Percentiles rank a stretch among this genome's conserved stretches.
Conservation (phyloP, 2,113 vertebrate genomes). For the Mustela nigripes region DNA sequence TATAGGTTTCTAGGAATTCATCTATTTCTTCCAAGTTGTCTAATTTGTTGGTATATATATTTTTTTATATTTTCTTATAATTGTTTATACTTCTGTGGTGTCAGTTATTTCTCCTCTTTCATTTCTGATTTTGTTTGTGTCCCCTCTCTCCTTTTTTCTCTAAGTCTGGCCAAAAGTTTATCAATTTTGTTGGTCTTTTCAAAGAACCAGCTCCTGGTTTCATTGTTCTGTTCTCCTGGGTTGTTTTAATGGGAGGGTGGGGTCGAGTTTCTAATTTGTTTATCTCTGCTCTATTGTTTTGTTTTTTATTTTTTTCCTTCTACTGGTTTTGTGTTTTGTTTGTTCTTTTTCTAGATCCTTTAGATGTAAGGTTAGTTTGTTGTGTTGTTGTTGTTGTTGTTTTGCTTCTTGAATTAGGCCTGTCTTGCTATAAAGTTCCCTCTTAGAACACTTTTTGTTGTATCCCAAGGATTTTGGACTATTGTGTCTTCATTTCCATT, state of each 20-base stretch:
- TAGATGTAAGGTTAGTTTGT: not conserved
- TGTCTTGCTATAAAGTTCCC: not conserved
- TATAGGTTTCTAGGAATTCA: no score
- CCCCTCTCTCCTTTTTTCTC: not conserved
- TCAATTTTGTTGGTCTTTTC: not conserved
- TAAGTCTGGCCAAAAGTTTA: not conserved
- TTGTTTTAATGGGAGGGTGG: not conserved
- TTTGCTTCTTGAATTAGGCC: not conserved
- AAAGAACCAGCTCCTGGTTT: not conserved
- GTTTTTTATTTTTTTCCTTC: not conserved
- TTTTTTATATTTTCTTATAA: no score
- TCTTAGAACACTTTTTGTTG: not conserved
- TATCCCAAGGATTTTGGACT: not conserved
- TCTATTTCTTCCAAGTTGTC: no score
- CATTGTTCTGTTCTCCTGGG: not conserved
- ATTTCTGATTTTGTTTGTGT: not conserved
- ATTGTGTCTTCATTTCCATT: not conserved
- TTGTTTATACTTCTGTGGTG: no score
- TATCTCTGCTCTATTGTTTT: not conserved
- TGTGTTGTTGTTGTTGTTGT: not conserved
- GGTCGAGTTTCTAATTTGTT: not conserved
- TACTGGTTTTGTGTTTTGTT: not conserved
- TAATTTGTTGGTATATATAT: no score
- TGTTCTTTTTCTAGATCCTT: not conserved
- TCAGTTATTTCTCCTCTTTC: not conserved